Base-by-base conservation (phyloP, 1,140 invertebrate species). In the Cotesia vestalis region DNA sequence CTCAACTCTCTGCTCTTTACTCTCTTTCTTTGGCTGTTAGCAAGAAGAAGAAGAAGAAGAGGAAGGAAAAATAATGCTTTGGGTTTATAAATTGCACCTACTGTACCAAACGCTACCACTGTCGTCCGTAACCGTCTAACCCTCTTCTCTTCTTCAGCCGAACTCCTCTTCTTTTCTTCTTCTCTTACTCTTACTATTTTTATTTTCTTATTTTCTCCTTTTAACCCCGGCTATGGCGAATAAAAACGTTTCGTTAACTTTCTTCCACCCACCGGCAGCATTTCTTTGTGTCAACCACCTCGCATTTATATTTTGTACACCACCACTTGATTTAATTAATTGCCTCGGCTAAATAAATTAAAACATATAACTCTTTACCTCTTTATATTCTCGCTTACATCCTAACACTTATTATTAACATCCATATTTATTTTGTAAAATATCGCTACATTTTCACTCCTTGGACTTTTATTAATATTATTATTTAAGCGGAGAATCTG, bases 71-170 rank as follows among this genome's bases (percentile, higher is more conserved):
- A 72, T 72, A 72, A 72, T 72, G 62, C 55, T 66, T 46, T 11
- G 34, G 53, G 55, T 67, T 36, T 66, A 72, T 72, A 72, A 66
- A 72, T 72, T 67, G 38, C 71, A 38, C 71, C 27, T 46, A 40
- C 17, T 67, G 66, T 51, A 67, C 51, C 66, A 4, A 40, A 67
- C 52, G 52, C 66, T 55, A 52, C 60, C 60, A 62, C 20, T 34
- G n/a, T 40, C 14, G 46, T 67, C 27, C 66, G 46, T 67, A 20
- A 64, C 36, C 62, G 62, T 64, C 38, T 51, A 64, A 64, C 62
- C 62, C 66, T 52, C 14, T 40, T 40, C 40, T 59, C 57, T 59
- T 59, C 57, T 59, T 20, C 20, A 20, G 20, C 57, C 27, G 27
- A 27, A 9, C 9, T 59, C 11, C 40, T 46, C 40, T 46, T 46